Percentiles rank a stretch among this genome's conserved stretches.
Evolutionary conservation across 2,113 vertebrate genomes (phyloP).

Genomic region (Melierax canorus): DNA sequence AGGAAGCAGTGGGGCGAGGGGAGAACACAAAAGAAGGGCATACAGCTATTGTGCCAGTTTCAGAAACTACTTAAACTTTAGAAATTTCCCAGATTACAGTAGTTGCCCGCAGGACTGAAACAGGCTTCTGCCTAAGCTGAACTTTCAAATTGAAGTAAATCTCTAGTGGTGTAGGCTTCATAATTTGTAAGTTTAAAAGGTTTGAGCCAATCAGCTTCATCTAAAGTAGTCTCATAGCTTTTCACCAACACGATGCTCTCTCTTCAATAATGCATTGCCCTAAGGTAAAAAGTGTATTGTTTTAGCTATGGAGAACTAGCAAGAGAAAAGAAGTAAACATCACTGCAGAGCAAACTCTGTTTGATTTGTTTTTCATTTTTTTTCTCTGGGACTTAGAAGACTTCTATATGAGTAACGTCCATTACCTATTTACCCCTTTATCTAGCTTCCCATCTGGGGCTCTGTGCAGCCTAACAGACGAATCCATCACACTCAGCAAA

Average conservation of each 20-base stretch:
- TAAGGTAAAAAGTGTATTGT: not conserved
- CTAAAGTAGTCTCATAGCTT: not conserved
- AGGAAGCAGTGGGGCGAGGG: fast-evolving
- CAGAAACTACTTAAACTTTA: not conserved
- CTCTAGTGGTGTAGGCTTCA: not conserved
- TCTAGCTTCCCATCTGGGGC: not conserved
- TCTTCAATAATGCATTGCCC: not conserved
- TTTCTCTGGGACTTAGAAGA: not conserved
- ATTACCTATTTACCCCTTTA: not conserved
- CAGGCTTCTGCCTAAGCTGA: not conserved
- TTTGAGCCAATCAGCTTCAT: not conserved
- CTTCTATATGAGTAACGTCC: not conserved
- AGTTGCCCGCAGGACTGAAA: not conserved
- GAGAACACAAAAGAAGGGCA: not conserved
- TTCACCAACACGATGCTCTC: not conserved
- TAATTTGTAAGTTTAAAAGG: not conserved
- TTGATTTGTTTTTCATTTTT: not conserved
- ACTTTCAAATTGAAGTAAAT: not conserved
- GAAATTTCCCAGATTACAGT: not conserved
- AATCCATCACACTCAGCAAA: not conserved
- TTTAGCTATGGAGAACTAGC: not conserved
- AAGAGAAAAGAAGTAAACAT: not conserved
- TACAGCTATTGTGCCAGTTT: not conserved
- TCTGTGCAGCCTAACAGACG: not conserved
- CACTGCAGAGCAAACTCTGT: not conserved